Evolutionary conservation across 2,113 vertebrate species (phyloP).

Genomic region (Rissa tridactyla): DNA sequence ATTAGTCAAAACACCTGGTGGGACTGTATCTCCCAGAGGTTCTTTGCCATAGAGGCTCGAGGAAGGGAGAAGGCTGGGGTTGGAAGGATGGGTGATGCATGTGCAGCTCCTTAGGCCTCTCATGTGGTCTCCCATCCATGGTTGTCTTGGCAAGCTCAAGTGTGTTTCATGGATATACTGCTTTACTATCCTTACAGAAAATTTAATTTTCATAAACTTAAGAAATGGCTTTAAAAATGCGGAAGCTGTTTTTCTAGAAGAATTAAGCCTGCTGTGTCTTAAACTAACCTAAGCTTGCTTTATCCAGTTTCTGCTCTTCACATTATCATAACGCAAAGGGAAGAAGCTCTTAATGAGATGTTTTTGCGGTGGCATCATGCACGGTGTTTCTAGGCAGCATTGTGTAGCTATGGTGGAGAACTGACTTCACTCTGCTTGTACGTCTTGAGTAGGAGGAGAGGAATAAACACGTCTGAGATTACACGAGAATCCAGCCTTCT

Average conservation of each 20-base stretch:
- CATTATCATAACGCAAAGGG: not conserved
- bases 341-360: not conserved
- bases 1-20: not conserved
- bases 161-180: not conserved
- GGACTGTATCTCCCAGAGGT: not conserved
- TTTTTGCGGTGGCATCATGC: not conserved
- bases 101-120: not conserved
- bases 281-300: not conserved
- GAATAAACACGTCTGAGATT: not conserved
- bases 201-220: not conserved
- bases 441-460: not conserved
- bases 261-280: not conserved
- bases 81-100: not conserved
- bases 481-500: not conserved
- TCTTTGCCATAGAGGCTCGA: not conserved
- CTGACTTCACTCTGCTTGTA: not conserved
- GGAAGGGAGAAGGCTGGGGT: not conserved
- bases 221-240: not conserved
- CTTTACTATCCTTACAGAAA: not conserved
- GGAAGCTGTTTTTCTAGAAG: not conserved
- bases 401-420: not conserved
- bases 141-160: not conserved
- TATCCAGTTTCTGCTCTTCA: not conserved
- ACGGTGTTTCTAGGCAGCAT: slow-evolving; percentile 22
- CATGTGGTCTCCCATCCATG: fast-evolving